These are phyloP conservation scores for Coenobita brevimanus DNA, from an alignment of 1,140 invertebrate species.

Conservation along the genomic window DNA sequence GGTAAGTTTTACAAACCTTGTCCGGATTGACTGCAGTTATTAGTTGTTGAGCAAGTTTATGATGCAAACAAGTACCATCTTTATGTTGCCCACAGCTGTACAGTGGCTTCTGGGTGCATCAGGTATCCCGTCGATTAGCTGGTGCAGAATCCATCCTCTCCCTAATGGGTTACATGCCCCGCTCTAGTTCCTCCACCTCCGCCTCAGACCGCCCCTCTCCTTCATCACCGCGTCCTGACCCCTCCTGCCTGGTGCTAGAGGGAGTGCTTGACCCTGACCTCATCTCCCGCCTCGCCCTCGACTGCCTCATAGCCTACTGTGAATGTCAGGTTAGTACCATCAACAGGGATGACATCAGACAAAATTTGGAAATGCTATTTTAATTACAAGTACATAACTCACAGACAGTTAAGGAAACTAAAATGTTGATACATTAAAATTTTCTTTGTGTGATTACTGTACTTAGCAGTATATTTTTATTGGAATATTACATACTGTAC, in stretches of 20 bases:
- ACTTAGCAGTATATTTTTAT: too few relatives aligned
- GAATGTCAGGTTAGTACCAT: constrained; percentile 83
- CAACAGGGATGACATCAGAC: too few relatives aligned
- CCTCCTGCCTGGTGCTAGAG: constrained; percentile 77
- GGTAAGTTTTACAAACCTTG: too few relatives aligned
- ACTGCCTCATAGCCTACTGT: constrained; percentile 90
- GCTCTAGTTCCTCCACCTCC: constrained; percentile 72
- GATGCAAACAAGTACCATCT: too few relatives aligned
- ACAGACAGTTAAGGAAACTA: too few relatives aligned
- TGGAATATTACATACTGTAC: too few relatives aligned
- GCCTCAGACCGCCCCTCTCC: constrained; percentile 68
- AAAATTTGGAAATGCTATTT: too few relatives aligned
- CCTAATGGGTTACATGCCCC: constrained; percentile 83
- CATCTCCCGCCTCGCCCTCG: constrained; percentile 84
- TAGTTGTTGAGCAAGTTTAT: too few relatives aligned
- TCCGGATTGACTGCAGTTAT: too few relatives aligned
- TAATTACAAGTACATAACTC: too few relatives aligned
- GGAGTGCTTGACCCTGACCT: constrained; percentile 86
- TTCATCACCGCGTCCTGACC: constrained; percentile 13
- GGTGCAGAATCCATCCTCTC: constrained; percentile 84
- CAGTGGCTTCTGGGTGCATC: constrained; percentile 89
- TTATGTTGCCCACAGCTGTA: constrained; percentile 80
- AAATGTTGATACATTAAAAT: too few relatives aligned
- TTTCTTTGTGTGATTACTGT: too few relatives aligned
- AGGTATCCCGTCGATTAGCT: constrained; percentile 85